Percentiles rank a stretch among this genome's conserved stretches.
phyloP scores from a whole-genome alignment of 2,113 vertebrate genomes.

The Pangasianodon hypophthalmus region DNA sequence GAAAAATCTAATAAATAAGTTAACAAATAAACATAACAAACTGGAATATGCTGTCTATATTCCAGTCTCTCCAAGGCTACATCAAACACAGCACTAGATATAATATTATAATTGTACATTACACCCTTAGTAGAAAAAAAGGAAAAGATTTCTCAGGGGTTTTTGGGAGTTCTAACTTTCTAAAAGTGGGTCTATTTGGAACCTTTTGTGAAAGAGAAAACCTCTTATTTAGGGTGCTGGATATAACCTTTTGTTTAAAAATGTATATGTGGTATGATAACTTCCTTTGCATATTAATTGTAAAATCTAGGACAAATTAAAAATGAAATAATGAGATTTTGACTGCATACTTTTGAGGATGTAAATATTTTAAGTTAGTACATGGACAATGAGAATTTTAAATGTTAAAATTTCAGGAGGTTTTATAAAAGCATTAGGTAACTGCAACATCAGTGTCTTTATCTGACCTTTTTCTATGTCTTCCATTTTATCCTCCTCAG shows the following conservation, averaged over 20 bases:
- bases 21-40: not conserved
- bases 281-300: not conserved
- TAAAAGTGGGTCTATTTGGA: not conserved
- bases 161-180: not conserved
- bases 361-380: not conserved
- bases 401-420: not conserved
- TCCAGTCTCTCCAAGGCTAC: not conserved
- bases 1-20: not conserved
- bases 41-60: not conserved
- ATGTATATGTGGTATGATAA: not conserved
- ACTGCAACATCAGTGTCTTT: not conserved
- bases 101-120: not conserved
- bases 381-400: not conserved
- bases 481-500: not conserved
- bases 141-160: not conserved
- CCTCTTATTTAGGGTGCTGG: not conserved
- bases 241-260: not conserved
- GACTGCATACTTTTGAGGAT: not conserved
- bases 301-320: not conserved
- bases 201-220: not conserved
- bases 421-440: not conserved
- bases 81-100: not conserved
- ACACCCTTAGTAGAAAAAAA: not conserved
- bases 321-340: not conserved
- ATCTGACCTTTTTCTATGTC: not conserved